Percentiles rank a stretch among this genome's conserved stretches.
Conservation (phyloP, 2,797 vertebrate species). For the Sebastes steindachneri region DNA sequence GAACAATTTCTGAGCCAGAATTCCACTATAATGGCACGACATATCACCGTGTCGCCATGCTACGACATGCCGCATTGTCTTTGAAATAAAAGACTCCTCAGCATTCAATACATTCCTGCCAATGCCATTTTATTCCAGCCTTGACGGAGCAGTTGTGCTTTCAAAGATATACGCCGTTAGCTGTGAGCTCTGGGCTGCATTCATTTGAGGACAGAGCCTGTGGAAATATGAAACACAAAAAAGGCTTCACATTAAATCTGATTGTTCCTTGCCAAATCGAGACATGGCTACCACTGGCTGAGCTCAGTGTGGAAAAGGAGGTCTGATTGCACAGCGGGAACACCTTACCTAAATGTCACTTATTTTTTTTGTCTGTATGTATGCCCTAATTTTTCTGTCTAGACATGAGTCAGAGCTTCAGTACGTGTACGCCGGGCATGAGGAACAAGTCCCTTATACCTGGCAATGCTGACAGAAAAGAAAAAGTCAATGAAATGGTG, state of each 20-base stretch:
- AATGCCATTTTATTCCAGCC: constrained; percentile 28
- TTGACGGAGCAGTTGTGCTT: constrained; percentile 25
- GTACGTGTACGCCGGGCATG: background rate
- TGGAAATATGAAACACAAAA: constrained; percentile 40
- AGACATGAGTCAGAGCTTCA: constrained; percentile 63
- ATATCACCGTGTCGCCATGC: background rate
- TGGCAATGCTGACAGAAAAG: background rate
- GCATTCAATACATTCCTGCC: constrained; percentile 11
- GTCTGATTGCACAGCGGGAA: constrained; percentile 77
- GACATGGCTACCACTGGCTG: constrained; percentile 52
- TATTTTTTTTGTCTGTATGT: constrained; percentile 34
- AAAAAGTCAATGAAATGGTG: background rate
- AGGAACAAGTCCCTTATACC: constrained; percentile 6
- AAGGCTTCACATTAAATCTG: constrained; percentile 56
- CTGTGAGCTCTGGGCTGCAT: constrained; percentile 32
- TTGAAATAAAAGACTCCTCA: constrained; percentile 3
- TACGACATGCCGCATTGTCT: background rate
- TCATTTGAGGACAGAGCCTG: constrained; percentile 42
- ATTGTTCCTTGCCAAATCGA: constrained; percentile 54
- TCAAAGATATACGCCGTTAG: constrained; percentile 38
- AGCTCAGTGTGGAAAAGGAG: constrained; percentile 63
- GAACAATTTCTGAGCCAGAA: background rate
- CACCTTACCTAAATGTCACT: constrained; percentile 57
- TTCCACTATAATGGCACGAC: background rate
- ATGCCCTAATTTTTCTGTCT: constrained; percentile 62